Evolutionary conservation across 2,888 invertebrate species (phyloP).

Genomic region (Oeneis ivallda): DNA sequence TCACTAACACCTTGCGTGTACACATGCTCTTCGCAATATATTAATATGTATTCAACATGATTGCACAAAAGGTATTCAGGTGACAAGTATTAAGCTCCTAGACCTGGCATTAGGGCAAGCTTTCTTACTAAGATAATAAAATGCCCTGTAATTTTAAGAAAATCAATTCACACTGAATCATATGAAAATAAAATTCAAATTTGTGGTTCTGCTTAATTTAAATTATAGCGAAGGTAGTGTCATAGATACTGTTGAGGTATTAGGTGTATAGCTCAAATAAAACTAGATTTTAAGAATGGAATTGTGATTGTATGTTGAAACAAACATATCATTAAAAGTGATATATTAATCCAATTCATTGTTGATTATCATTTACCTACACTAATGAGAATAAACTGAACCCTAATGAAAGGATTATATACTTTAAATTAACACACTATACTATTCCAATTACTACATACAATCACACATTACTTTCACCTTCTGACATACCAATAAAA

Average conservation of each 20-base stretch:
- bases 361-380: constrained; percentile 37
- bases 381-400: constrained; percentile 12
- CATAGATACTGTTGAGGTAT: constrained; percentile 6
- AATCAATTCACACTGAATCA: no score
- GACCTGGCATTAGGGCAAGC: no score
- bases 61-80: no score
- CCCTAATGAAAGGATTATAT: not conserved
- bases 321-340: constrained; percentile 67
- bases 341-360: constrained; percentile 53
- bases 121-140: no score
- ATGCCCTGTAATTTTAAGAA: no score
- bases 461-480: constrained; percentile 30
- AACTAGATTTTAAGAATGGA: constrained; percentile 35
- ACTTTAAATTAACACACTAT: not conserved
- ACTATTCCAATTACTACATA: constrained; percentile 19
- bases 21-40: no score
- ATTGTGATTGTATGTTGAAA: constrained; percentile 65
- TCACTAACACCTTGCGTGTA: no score
- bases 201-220: not conserved
- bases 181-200: constrained; percentile 2
- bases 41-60: no score
- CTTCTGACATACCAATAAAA: constrained; percentile 10
- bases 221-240: not conserved
- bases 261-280: constrained; percentile 29
- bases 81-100: no score